phyloP scores from a whole-genome alignment of 2,888 invertebrate genomes.

The Polyommatus icarus region DNA sequence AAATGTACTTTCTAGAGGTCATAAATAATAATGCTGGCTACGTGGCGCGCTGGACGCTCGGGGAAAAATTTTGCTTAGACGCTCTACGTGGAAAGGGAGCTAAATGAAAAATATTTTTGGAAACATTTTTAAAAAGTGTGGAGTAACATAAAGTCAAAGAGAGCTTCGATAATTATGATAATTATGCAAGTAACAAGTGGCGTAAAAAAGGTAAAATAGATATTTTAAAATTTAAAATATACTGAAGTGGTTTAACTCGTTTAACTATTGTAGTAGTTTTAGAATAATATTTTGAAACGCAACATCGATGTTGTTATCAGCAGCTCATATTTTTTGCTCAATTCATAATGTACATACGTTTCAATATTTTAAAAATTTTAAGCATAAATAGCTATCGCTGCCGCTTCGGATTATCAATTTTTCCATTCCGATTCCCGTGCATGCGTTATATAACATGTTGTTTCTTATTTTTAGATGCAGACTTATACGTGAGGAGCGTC shows the following conservation, averaged over 20 bases:
- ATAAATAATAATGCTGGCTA: conserved; percentile 77
- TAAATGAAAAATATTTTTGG: conserved; percentile 35
- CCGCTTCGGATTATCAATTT: neutral
- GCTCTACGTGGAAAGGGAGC: conserved; percentile 40
- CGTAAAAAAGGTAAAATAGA: neutral
- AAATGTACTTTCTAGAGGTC: conserved; percentile 76
- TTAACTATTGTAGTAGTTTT: too few relatives aligned
- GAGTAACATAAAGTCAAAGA: neutral
- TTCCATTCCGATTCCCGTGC: neutral
- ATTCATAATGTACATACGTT: neutral
- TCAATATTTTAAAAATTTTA: neutral
- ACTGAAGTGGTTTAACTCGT: too few relatives aligned
- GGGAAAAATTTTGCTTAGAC: conserved; percentile 42
- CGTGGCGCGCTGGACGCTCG: conserved; percentile 51
- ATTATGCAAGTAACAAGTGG: neutral
- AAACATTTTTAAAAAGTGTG: neutral
- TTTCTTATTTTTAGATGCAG: conserved; percentile 47
- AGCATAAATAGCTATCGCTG: neutral
- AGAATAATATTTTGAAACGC: neutral
- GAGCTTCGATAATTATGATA: neutral
- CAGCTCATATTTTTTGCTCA: neutral
- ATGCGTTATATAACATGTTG: conserved; percentile 29
- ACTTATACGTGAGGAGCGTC: conserved; percentile 46
- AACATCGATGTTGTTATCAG: too few relatives aligned
- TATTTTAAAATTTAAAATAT: too few relatives aligned